Evolutionary conservation across 2,797 vertebrate genomes (phyloP), one percentile per base, ranked within the genome.

Genomic region (Crenichthys baileyi): DNA sequence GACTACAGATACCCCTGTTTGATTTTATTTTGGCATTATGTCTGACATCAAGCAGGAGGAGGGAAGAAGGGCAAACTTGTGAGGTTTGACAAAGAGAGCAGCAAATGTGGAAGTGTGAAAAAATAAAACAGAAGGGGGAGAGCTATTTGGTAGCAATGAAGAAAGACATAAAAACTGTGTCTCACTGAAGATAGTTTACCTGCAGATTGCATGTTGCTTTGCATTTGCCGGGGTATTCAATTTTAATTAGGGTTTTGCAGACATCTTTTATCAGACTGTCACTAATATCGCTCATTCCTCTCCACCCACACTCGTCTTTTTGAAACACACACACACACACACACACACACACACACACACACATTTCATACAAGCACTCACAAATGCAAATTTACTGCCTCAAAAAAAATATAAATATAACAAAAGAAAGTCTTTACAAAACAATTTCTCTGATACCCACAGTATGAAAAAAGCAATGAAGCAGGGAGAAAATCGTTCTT

Each of bases 181-280:
- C 85, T 84, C 85, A 85, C 87, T 91, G 93, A 93, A 93, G 91
- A 94, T 90, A 88, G 93, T 91, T 91, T 94, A 95, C 93, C 93
- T 93, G 91, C 90, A 95, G 94, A 95, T 94, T 94, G 92, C 93
- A 91, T 91, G 92, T 95, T 95, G 91, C 88, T 92, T 92, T 88
- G 92, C 92, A 89, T 94, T 94, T 92, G 90, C 88, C 72, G 89
- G 85, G 90, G 91, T 93, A 92, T 95, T 96, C 92, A 94, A 91
- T 95, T 96, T 95, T 95, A 96, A 96, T 95, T 95, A 95, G 92
- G 93, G 93, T 94, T 95, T 95, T 94, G 90, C 88, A 95, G 94
- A 94, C 93, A 94, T 95, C 92, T 95, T 95, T 95, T 94, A 95
- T 95, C 94, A 93, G 92, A 93, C 94, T 95, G 94, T 94, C 94